Evolutionary conservation across 1,140 invertebrate species (phyloP).

Genomic region (Nephila pilipes): DNA sequence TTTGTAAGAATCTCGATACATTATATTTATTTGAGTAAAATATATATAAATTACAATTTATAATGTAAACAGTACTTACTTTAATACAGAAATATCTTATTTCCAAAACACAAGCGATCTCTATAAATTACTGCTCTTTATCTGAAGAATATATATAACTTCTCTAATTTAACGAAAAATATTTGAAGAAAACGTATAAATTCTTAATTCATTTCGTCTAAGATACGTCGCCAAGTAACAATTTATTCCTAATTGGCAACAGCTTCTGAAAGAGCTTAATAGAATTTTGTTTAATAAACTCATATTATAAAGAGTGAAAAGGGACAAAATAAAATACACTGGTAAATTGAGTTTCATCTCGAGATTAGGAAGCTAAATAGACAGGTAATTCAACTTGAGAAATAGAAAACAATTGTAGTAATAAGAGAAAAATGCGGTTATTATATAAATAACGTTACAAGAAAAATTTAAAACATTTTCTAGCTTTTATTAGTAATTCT

Average conservation of each 20-base stretch:
- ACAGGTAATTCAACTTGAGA: neutral
- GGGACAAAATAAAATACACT: neutral
- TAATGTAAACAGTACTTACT: neutral
- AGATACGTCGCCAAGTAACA: neutral
- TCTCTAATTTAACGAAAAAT: neutral
- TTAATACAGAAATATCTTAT: neutral
- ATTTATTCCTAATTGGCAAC: neutral
- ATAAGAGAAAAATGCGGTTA: neutral
- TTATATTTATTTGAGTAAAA: no score
- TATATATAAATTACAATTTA: neutral
- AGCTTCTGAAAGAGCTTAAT: neutral
- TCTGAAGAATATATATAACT: neutral
- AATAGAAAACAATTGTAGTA: neutral
- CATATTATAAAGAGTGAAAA: neutral
- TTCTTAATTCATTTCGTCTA: neutral
- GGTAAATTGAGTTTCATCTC: neutral
- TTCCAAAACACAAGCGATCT: neutral
- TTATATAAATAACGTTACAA: neutral
- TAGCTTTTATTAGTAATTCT: no score
- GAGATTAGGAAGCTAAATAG: neutral
- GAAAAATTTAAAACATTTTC: no score
- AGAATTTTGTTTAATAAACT: neutral
- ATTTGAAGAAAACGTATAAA: neutral
- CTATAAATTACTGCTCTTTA: neutral
- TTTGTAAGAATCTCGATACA: no score